Evolutionary conservation across 2,888 invertebrate species (phyloP), one percentile per base, ranked within the genome.

Genomic region (Lycaena phlaeas): DNA sequence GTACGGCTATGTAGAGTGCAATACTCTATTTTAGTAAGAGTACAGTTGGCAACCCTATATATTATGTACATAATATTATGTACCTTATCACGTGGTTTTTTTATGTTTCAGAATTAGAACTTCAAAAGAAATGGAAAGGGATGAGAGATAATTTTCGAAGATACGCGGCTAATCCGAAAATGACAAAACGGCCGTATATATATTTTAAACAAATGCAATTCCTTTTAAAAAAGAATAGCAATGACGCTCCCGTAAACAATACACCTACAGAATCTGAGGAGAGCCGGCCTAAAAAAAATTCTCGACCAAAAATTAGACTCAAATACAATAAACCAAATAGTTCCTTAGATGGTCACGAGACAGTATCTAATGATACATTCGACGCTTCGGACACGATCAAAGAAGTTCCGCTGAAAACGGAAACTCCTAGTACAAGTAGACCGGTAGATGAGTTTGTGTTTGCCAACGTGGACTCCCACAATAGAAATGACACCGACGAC

Each of bases 61-160:
- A n/a, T n/a, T n/a, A n/a, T n/a, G n/a, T n/a, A n/a, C n/a, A n/a
- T n/a, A n/a, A n/a, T n/a, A n/a, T n/a, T n/a, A n/a, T n/a, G n/a
- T n/a, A n/a, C n/a, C n/a, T n/a, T n/a, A n/a, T n/a, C n/a, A n/a
- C n/a, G n/a, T n/a, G n/a, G n/a, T n/a, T n/a, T n/a, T n/a, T n/a
- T n/a, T n/a, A n/a, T n/a, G n/a, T 40, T 40, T 14, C 39, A 84
- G 84, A 78, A 59, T 56, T 79, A 4, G 79, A 82, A 54, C 61
- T 84, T 4, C 81, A 82, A 53, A 82, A 79, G 58, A 84, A 82
- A 61, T 84, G 82, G 82, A 84, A 82, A 48, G 74, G 82, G 49
- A 71, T 82, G 9, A 58, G 79, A 17, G 84, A 84, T 46, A 73
- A 75, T 47, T 82, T 72, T 45, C 68, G 70, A 44, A 81, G 81